A percentile compares a stretch with the other conserved stretches of the same genome.
Conservation (phyloP, 2,113 vertebrate genomes). For the Terrapene triunguis region DNA sequence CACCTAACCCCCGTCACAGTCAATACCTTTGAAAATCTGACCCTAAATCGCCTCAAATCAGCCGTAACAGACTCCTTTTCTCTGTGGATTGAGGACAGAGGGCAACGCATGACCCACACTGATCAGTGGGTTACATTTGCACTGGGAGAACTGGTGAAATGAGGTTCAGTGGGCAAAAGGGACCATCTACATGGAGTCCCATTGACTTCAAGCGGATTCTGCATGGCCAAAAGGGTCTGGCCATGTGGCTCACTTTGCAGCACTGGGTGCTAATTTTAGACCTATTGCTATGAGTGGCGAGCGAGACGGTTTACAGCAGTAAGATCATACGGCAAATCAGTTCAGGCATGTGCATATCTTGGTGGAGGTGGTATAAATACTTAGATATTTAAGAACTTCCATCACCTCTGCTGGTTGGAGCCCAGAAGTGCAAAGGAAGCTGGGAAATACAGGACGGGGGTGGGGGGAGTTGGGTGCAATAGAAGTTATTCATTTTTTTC, state of each 20-base stretch:
- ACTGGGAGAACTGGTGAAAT: background rate
- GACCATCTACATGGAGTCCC: background rate
- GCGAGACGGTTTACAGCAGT: background rate
- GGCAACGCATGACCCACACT: background rate
- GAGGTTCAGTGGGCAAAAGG: background rate
- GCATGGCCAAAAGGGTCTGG: background rate
- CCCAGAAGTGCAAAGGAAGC: conserved; percentile 20
- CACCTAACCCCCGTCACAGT: conserved; percentile 17
- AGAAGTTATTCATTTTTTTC: no score
- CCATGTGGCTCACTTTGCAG: rapidly evolving
- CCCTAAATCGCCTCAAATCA: background rate
- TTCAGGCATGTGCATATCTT: background rate
- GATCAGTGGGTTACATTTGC: background rate
- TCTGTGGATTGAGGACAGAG: conserved; percentile 62
- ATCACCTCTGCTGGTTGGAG: background rate
- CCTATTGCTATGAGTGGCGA: rapidly evolving
- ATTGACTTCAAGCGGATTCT: background rate
- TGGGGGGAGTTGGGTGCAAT: background rate
- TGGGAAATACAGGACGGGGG: background rate
- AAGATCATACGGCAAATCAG: rapidly evolving
- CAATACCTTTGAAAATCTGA: conserved; percentile 29
- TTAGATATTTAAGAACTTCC: conserved; percentile 18
- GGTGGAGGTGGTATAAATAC: background rate
- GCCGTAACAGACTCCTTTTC: conserved; percentile 44
- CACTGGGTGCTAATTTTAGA: background rate